Evolutionary conservation across 2,888 invertebrate genomes (phyloP), one percentile per base, ranked within the genome.

Genomic region (Reticulitermes lucifugus): DNA sequence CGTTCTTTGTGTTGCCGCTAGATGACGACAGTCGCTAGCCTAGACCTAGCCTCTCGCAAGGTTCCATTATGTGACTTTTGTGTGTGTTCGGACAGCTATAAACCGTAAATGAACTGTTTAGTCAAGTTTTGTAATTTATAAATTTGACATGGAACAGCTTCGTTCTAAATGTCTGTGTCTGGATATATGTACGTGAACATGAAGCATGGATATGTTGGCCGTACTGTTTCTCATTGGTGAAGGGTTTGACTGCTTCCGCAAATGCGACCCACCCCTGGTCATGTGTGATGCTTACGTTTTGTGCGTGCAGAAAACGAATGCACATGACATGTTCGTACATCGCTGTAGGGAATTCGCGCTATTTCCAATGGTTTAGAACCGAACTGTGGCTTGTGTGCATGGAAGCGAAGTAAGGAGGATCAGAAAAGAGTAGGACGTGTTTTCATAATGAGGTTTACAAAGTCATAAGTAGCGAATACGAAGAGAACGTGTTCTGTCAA

Each of bases 161-260:
- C 7, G 18, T 55, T 55, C 51, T 65, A 65, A 21, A 25, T 65
- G 65, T 25, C n/a, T n/a, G 25, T 65, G 18, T 55, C 14, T 18
- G 14, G 12, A 5, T 46, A 18, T 18, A 18, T 55, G 7, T 55
- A 18, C 55, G 12, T 55, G 12, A 3, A 65, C 6, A 1, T 65
- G n/a, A 65, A 12, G 65, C n/a, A n/a, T n/a, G 25, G 25, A n/a
- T 77, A n/a, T 46, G 77, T 77, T 77, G 77, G 77, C 65, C n/a
- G 25, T 77, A 77, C 43, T 46, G 43, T 25, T 60, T 12, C 25
- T 4, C 65, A 65, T 46, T 46, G n/a, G 51, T 77, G 22, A 6
- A 46, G 77, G 46, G 77, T 46, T 77, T 77, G 77, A n/a, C n/a
- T 41, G 46, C 77, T 41, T 41, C 9, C 43, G 75, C 46, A 22